Percentiles rank a stretch among this genome's conserved stretches.
Conservation (phyloP, 2,797 vertebrate genomes). For the Dendrocincla tyrannina region DNA sequence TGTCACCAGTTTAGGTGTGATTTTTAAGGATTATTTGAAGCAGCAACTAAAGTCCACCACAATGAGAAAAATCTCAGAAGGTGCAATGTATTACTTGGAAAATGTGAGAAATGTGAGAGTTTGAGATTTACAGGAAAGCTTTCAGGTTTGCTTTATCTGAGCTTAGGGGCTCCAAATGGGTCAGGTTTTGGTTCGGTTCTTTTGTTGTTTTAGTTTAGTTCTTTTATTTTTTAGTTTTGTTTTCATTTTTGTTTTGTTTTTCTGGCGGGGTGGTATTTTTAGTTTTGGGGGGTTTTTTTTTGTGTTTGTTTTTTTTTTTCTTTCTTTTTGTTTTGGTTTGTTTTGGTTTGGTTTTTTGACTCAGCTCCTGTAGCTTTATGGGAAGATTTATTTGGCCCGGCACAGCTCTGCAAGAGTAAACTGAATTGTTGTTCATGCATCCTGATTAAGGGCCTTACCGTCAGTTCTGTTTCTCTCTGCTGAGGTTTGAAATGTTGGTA, state of each 20-base stretch:
- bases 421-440: constrained; percentile 22
- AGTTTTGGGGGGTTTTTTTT: not conserved
- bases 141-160: constrained; percentile 2
- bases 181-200: not conserved
- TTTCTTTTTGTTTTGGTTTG: not conserved
- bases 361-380: not conserved
- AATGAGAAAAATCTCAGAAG: not conserved
- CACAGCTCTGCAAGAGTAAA: not conserved
- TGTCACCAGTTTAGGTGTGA: not conserved
- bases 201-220: too few species aligned
- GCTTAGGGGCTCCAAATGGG: not conserved
- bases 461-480: constrained; percentile 34
- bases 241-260: not conserved
- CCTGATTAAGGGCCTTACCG: not conserved
- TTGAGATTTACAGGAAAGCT: not conserved
- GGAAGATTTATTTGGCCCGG: constrained; percentile 21
- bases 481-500: constrained; percentile 23
- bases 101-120: not conserved
- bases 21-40: not conserved
- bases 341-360: not conserved
- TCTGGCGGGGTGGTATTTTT: too few species aligned
- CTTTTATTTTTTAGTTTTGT: not conserved
- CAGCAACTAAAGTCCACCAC: not conserved
- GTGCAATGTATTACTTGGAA: not conserved
- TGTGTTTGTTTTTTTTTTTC: too few species aligned